A percentile compares a stretch with the other conserved stretches of the same genome.
Evolutionary conservation across 2,888 invertebrate species (phyloP).

Genomic region (Aricia artaxerxes): DNA sequence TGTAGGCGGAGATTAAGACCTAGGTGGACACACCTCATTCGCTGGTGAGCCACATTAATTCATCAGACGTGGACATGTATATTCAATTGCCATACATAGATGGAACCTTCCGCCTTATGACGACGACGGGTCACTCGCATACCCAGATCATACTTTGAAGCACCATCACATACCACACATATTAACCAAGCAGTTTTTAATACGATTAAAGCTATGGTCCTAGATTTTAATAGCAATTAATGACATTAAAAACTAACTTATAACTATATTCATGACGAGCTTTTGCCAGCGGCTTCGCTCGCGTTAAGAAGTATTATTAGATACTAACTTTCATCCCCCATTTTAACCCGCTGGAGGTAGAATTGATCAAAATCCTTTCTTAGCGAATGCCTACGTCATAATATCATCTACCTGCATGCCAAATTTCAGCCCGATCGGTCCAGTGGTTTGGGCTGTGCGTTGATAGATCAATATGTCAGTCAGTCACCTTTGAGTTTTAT

Average conservation of each 20-base stretch:
- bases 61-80: constrained; percentile 42
- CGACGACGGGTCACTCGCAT: constrained; percentile 33
- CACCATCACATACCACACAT: not conserved
- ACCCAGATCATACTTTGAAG: not conserved
- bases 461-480: too few relatives aligned
- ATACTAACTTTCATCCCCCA: too few relatives aligned
- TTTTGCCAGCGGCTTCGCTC: too few relatives aligned
- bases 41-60: constrained; percentile 42
- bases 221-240: not conserved
- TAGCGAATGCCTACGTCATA: too few relatives aligned
- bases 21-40: constrained; percentile 48
- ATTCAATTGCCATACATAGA: constrained; percentile 39
- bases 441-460: too few relatives aligned
- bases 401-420: too few relatives aligned
- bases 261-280: not conserved
- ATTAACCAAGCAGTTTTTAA: not conserved
- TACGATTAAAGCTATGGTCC: not conserved
- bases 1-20: constrained; percentile 47
- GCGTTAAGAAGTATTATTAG: too few relatives aligned
- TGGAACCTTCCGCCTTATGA: constrained; percentile 21
- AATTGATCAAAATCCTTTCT: too few relatives aligned
- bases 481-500: too few relatives aligned
- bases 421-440: too few relatives aligned
- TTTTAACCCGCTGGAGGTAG: too few relatives aligned
- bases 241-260: not conserved